phyloP scores from a whole-genome alignment of 1,140 invertebrate species.

The Stegodyphus mimosarum region DNA sequence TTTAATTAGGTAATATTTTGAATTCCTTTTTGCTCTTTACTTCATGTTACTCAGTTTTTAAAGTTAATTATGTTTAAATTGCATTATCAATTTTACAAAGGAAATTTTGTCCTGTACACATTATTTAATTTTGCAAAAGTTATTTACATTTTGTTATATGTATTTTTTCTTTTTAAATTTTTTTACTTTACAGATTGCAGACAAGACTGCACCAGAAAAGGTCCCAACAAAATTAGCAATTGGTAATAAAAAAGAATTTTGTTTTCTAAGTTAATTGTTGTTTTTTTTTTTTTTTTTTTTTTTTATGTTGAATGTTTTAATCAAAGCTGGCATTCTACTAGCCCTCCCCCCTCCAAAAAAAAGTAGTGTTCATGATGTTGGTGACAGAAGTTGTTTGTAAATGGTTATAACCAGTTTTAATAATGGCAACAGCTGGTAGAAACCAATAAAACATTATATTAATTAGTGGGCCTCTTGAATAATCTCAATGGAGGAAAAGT shows the following conservation, averaged over 20 bases:
- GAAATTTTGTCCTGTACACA: not conserved
- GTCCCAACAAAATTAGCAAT: constrained; percentile 45
- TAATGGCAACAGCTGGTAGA: too few species aligned
- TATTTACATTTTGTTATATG: not conserved
- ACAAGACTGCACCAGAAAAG: not conserved
- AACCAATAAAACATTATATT: too few species aligned
- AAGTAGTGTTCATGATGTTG: not conserved
- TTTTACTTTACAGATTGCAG: constrained; percentile 56
- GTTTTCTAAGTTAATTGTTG: not conserved
- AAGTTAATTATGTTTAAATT: not conserved
- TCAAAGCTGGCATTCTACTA: not conserved
- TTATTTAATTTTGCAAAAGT: not conserved
- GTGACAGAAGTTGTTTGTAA: too few species aligned
- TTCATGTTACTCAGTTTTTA: not conserved
- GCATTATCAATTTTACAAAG: not conserved
- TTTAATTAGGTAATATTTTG: too few species aligned
- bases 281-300: too few species aligned
- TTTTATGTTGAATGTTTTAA: not conserved
- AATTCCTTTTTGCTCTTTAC: too few species aligned
- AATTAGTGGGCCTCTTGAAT: too few species aligned
- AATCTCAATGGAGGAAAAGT: too few species aligned
- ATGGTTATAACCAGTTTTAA: too few species aligned
- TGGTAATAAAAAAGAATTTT: constrained; percentile 31
- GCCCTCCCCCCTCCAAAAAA: not conserved
- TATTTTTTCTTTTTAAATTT: not conserved